Conservation (phyloP, 2,113 vertebrate species). For the Cheilinus undulatus region DNA sequence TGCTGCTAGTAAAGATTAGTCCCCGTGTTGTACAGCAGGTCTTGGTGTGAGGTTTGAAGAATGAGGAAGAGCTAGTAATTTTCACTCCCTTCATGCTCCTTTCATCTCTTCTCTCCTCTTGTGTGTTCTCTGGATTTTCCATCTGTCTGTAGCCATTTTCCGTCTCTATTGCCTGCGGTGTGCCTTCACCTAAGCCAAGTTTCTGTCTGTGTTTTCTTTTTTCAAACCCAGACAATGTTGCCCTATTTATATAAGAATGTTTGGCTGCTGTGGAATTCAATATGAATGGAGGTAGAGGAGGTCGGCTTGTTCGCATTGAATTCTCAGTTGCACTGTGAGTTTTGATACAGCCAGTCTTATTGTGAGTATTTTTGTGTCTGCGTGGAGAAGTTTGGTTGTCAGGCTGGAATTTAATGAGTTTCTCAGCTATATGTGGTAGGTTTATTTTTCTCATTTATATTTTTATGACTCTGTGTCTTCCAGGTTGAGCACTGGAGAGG, state of each 20-base stretch:
- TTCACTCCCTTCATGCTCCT: slow-evolving; percentile 31
- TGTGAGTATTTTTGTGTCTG: slow-evolving; percentile 18
- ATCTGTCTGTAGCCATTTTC: background rate
- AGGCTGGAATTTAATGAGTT: slow-evolving; percentile 10
- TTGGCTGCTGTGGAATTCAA: slow-evolving; percentile 25
- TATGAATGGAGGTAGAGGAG: slow-evolving; percentile 4
- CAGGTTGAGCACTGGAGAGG: slow-evolving; percentile 91
- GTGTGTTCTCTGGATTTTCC: slow-evolving; percentile 26
- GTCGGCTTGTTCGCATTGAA: slow-evolving; percentile 26
- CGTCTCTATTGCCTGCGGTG: slow-evolving; percentile 4
- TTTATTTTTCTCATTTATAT: slow-evolving; percentile 1
- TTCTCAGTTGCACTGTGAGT: slow-evolving; percentile 12
- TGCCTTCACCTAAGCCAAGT: background rate
- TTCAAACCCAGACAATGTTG: slow-evolving; percentile 4
- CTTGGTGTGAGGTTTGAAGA: slow-evolving; percentile 48
- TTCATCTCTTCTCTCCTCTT: slow-evolving; percentile 27
- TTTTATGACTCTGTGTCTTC: slow-evolving; percentile 17
- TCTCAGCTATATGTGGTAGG: background rate
- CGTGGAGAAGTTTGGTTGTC: background rate
- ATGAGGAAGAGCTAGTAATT: slow-evolving; percentile 22
- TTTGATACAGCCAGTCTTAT: slow-evolving; percentile 15
- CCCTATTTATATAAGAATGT: slow-evolving; percentile 36
- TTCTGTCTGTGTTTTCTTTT: slow-evolving; percentile 4
- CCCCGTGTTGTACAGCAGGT: slow-evolving; percentile 14
- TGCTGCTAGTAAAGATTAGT: slow-evolving; percentile 15